A percentile compares a stretch with the other conserved stretches of the same genome.
These are phyloP conservation scores for Trachops cirrhosus DNA, from an alignment of 2,797 vertebrate genomes.

Conservation along the genomic window DNA sequence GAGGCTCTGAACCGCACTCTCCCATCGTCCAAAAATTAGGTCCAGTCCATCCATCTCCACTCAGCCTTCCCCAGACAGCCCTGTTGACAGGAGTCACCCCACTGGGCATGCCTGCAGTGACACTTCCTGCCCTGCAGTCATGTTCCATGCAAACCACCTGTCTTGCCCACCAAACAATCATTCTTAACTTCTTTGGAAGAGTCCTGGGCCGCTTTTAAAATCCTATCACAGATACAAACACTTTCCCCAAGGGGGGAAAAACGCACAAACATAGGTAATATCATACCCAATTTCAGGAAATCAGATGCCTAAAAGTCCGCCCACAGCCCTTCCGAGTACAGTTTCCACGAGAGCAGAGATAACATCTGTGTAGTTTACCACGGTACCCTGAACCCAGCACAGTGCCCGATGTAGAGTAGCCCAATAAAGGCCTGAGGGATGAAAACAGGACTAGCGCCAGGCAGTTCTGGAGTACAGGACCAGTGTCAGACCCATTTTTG, in stretches of 20 bases:
- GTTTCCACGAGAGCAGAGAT: neutral
- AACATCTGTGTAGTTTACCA: neutral
- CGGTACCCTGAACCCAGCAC: neutral
- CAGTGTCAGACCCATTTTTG: neutral
- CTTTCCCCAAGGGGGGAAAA: neutral
- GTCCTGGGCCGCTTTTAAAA: neutral
- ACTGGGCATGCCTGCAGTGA: neutral
- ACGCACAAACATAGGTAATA: neutral
- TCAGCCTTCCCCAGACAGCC: neutral
- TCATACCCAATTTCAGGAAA: neutral
- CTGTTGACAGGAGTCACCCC: neutral
- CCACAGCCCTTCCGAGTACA: neutral
- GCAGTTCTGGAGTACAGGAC: neutral
- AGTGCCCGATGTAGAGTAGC: neutral
- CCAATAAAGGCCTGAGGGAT: neutral
- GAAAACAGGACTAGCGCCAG: neutral
- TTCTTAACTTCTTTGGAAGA: neutral
- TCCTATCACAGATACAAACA: conserved; percentile 21
- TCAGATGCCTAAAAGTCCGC: neutral
- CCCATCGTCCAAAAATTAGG: neutral
- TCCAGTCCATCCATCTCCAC: neutral
- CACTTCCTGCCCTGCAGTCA: neutral
- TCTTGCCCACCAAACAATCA: neutral
- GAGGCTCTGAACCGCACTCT: neutral
- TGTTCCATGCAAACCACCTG: neutral